Evolutionary conservation across 2,888 invertebrate species (phyloP), one percentile per base, ranked within the genome.

Genomic region (Anthrax anthrax): DNA sequence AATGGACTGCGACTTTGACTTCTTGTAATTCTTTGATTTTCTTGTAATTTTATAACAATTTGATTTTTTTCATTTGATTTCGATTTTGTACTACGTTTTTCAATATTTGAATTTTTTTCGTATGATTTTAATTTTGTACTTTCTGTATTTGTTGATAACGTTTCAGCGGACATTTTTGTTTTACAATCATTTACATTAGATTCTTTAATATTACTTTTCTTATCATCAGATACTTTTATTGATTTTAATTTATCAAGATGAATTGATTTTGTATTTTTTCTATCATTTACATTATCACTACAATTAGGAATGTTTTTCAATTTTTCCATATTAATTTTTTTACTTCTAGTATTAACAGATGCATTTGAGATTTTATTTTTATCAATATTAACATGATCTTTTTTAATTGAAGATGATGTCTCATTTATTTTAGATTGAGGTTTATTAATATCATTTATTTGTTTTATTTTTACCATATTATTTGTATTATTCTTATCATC

Each of bases 1-100:
- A 23, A 23, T 4, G 65, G 62, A 2, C 63, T 62, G 48, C 59
- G 61, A 47, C 60, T 61, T 13, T 59, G 53, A 9, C 52, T 55
- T 17, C 49, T 55, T 1, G 52, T 44, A 1, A 44, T 6, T 27
- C 44, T 27, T 41, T 47, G 14, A 17, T 18, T 38, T 18, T 18
- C 18, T 38, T 13, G 10, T 38, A 9, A 18, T 18, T 38, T 38
- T 13, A 23, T 23, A 6, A 23, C 8, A 23, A 23, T 23, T 23
- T 6, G 23, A 23, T 23, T 23, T 8, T 8, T 23, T 23, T n/a
- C n/a, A n/a, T n/a, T n/a, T n/a, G n/a, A n/a, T n/a, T n/a, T 23
- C 8, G 23, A 23, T 23, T 23, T 23, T 23, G 23, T 23, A 23
- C 23, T 23, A 6, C 23, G 23, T 23, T 23, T n/a, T n/a, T 23